Evolutionary conservation across 2,797 vertebrate genomes (phyloP), one percentile per base, ranked within the genome.

Genomic region (Masticophis lateralis): DNA sequence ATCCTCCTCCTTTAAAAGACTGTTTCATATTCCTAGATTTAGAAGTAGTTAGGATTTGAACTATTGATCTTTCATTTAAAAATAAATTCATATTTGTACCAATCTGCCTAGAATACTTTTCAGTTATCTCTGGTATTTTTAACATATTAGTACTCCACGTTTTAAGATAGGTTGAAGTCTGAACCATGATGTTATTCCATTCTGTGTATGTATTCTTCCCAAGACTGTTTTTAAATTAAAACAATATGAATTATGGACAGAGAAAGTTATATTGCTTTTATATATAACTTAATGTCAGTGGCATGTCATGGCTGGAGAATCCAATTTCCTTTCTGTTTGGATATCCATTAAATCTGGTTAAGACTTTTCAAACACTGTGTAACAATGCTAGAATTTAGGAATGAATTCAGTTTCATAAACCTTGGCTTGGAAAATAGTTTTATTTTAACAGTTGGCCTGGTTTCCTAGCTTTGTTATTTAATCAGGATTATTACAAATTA

Each of bases 261-360:
- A 96, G 92, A 95, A 96, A 94, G 93, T 94, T 1, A 89, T 93
- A 88, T 93, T 95, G 93, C 88, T 91, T 96, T 96, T 95, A 90
- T 91, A 94, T 94, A 94, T 95, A 94, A 57, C 94, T 96, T 92
- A 94, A 94, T 94, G 94, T 95, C 92, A 94, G 86, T 92, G 86
- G 89, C 91, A 92, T 0, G 94, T 96, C 97, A 95, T 90, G 95
- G 94, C 95, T 97, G 95, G 93, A 94, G 92, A 96, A 92, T 97
- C 95, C 96, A 95, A 96, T 97, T 97, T 98, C 94, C 96, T 96
- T 61, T 89, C 96, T 97, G 96, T 97, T 97, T 97, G 96, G 95
- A 86, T 96, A 95, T 93, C 96, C 95, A 92, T 96, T 97, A 96
- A 96, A 96, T 96, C 96, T 95, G 92, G 95, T 96, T 97, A 96